Percentiles rank a stretch among this genome's conserved stretches.
Evolutionary conservation across 2,113 vertebrate genomes (phyloP).

Genomic region (Capricornis sumatraensis): DNA sequence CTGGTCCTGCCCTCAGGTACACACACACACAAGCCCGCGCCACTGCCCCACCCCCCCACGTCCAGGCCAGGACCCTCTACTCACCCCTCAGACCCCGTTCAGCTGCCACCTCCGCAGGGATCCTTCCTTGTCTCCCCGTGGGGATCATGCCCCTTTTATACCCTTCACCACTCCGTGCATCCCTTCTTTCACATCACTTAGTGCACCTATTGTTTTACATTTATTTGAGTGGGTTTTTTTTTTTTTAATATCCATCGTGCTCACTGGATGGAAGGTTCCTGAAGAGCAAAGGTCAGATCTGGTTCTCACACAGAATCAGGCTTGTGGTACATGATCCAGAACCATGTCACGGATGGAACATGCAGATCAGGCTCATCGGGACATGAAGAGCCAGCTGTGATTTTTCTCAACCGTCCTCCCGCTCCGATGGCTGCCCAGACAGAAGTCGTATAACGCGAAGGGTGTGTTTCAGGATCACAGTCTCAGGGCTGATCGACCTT

Average conservation of each 20-base stretch:
- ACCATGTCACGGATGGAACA: rapidly evolving
- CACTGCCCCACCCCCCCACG: rapidly evolving
- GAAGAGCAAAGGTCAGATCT: neutral
- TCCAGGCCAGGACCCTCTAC: rapidly evolving
- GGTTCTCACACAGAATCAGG: too few species aligned
- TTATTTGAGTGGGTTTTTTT: rapidly evolving
- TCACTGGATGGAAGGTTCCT: neutral
- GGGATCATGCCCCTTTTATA: neutral
- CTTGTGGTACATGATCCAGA: neutral
- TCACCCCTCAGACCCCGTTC: rapidly evolving
- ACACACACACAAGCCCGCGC: rapidly evolving
- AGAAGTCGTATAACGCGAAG: rapidly evolving
- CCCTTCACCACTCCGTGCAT: rapidly evolving
- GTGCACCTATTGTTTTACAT: rapidly evolving
- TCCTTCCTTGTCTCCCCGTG: too few species aligned
- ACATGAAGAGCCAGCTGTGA: rapidly evolving
- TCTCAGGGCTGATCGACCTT: neutral
- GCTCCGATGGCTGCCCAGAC: rapidly evolving
- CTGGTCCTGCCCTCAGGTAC: rapidly evolving
- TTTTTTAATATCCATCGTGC: too few species aligned
- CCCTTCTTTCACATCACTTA: rapidly evolving
- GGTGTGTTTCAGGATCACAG: neutral
- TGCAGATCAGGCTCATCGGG: rapidly evolving
- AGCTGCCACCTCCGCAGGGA: neutral
- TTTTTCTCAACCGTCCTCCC: neutral